A percentile compares a stretch with the other conserved stretches of the same genome.
Conservation (phyloP, 1,140 invertebrate species). For the Calliphora vicina region DNA sequence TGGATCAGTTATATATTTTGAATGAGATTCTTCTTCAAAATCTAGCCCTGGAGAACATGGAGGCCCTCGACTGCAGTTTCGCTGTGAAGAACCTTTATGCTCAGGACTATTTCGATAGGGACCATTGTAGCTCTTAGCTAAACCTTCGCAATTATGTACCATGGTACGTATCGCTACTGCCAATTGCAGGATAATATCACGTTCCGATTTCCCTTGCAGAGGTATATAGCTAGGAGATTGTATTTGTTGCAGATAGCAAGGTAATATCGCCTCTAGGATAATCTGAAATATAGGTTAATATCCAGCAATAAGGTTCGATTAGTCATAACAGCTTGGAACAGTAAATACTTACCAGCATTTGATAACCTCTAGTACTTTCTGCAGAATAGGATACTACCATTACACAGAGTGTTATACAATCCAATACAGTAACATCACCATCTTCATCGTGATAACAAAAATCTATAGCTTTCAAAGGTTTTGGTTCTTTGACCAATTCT, state of each 20-base stretch:
- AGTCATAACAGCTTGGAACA: too few relatives aligned
- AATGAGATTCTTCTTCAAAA: conserved; percentile 88
- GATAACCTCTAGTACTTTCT: conserved; percentile 93
- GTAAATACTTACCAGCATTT: conserved; percentile 85
- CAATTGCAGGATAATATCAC: conserved; percentile 94
- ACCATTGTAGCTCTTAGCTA: conserved; percentile 94
- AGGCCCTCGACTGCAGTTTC: conserved; percentile 76
- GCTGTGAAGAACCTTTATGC: conserved; percentile 85
- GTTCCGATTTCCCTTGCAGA: conserved; percentile 84
- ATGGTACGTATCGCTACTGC: conserved; percentile 95
- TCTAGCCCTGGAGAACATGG: conserved; percentile 84
- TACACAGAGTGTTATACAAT: conserved; percentile 94
- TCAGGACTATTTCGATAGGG: conserved; percentile 87
- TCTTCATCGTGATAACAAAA: conserved; percentile 97
- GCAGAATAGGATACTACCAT: conserved; percentile 98
- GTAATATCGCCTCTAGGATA: conserved; percentile 94
- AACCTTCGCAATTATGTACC: conserved; percentile 93
- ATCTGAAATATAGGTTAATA: conserved; percentile 69
- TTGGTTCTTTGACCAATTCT: conserved; percentile 94
- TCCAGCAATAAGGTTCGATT: neutral
- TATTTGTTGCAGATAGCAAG: conserved; percentile 93
- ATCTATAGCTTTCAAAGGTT: conserved; percentile 95
- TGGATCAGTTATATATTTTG: conserved; percentile 79
- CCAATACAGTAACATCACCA: conserved; percentile 91
- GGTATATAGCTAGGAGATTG: conserved; percentile 87